Evolutionary conservation across 2,797 vertebrate species (phyloP).

Genomic region (Rhyacichthys aspro): DNA sequence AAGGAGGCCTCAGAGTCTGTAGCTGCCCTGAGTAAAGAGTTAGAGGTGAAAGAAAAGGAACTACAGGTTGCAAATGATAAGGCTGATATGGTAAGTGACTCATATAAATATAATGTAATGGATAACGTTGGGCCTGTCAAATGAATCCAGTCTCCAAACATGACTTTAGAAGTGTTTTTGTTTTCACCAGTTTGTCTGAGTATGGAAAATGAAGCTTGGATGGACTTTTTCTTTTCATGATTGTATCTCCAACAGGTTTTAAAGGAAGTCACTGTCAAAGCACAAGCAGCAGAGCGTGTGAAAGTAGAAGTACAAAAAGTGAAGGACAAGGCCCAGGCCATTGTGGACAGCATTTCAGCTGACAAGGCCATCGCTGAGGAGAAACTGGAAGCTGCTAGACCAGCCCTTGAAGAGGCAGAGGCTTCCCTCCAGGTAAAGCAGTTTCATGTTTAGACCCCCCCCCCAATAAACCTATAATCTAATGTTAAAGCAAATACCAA

Average conservation of each 20-base stretch:
- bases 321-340: conserved; percentile 94
- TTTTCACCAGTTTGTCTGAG: neutral
- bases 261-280: conserved; percentile 94
- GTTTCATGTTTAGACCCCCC: too few relatives aligned
- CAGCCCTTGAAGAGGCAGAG: conserved; percentile 92
- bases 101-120: neutral
- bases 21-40: conserved; percentile 88
- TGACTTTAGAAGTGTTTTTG: neutral
- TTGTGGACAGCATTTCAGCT: conserved; percentile 91
- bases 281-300: conserved; percentile 92
- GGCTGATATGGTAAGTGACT: conserved; percentile 87
- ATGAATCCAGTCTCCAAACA: neutral
- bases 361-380: conserved; percentile 92
- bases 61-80: conserved; percentile 92
- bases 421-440: conserved; percentile 88
- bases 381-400: conserved; percentile 90
- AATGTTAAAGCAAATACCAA: too few relatives aligned
- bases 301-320: conserved; percentile 96
- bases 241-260: conserved; percentile 81
- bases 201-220: neutral
- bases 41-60: conserved; percentile 94
- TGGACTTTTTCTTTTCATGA: neutral
- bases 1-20: conserved; percentile 95
- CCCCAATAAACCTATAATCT: too few relatives aligned
- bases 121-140: too few relatives aligned